Percentiles rank a stretch among this genome's conserved stretches.
Evolutionary conservation across 2,113 vertebrate species (phyloP).

Genomic region (Phalacrocorax aristotelis): DNA sequence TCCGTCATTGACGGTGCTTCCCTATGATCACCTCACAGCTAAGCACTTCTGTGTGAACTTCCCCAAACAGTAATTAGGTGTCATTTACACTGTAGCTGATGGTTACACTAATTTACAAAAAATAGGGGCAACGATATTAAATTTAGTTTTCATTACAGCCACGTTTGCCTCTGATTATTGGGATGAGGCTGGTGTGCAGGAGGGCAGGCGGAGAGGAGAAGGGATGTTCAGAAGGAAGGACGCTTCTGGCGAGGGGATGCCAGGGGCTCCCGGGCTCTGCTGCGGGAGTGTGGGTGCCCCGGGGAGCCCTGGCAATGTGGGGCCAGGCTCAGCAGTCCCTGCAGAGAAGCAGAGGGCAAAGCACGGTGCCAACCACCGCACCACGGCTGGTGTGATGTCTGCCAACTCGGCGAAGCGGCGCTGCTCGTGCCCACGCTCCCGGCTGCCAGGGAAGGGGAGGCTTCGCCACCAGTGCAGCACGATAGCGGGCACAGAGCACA

Average conservation of each 20-base stretch:
- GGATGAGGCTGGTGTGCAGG: not conserved
- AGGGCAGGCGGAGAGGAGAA: not conserved
- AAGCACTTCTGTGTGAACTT: slow-evolving; percentile 2
- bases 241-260: not conserved
- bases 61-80: slow-evolving; percentile 11
- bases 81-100: slow-evolving; percentile 12
- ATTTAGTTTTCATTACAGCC: not conserved
- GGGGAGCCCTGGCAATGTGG: fast-evolving
- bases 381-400: not conserved
- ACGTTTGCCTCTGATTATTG: not conserved
- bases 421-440: not conserved
- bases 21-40: slow-evolving; percentile 10
- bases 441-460: not conserved
- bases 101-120: slow-evolving; percentile 8
- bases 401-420: not conserved
- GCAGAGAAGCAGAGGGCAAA: not conserved
- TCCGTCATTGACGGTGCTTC: not conserved
- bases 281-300: fast-evolving
- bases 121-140: not conserved
- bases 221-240: not conserved
- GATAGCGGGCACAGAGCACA: fast-evolving
- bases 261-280: fast-evolving
- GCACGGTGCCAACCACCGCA: fast-evolving
- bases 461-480: not conserved
- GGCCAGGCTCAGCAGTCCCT: not conserved